A percentile compares a stretch with the other conserved stretches of the same genome.
phyloP scores from a whole-genome alignment of 2,797 vertebrate species.

The Scolopax rusticola region DNA sequence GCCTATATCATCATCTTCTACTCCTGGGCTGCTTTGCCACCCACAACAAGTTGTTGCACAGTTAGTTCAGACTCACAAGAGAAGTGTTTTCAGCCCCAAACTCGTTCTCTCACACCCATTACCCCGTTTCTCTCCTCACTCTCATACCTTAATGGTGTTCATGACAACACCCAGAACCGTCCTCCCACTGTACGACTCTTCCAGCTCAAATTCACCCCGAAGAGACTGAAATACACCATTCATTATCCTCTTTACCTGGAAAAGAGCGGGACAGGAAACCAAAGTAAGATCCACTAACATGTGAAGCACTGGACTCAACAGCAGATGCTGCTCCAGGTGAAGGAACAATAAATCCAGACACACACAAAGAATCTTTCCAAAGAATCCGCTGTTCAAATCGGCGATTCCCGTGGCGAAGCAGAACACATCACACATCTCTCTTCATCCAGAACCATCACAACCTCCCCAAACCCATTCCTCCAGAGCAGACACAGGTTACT shows the following conservation, averaged over 20 bases:
- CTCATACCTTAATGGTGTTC: conserved; percentile 91
- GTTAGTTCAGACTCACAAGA: background rate
- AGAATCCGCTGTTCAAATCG: background rate
- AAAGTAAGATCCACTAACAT: background rate
- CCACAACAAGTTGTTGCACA: background rate
- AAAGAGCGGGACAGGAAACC: background rate
- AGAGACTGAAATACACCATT: conserved; percentile 94
- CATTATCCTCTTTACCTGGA: conserved; percentile 96
- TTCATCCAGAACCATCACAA: background rate
- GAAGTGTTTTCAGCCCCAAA: background rate
- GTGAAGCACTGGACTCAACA: background rate
- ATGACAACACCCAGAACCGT: conserved; percentile 86
- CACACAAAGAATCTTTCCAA: background rate
- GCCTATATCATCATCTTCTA: background rate
- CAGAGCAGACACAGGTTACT: background rate
- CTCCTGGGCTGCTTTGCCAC: background rate
- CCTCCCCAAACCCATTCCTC: background rate
- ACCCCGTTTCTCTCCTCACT: background rate
- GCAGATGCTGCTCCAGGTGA: background rate
- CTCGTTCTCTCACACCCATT: background rate
- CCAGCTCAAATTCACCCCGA: conserved; percentile 90
- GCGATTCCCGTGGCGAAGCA: background rate
- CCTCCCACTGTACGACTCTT: conserved; percentile 88
- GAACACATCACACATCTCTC: rapidly evolving
- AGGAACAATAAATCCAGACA: background rate